phyloP scores from a whole-genome alignment of 1,140 invertebrate species.

The Amyelois transitella region DNA sequence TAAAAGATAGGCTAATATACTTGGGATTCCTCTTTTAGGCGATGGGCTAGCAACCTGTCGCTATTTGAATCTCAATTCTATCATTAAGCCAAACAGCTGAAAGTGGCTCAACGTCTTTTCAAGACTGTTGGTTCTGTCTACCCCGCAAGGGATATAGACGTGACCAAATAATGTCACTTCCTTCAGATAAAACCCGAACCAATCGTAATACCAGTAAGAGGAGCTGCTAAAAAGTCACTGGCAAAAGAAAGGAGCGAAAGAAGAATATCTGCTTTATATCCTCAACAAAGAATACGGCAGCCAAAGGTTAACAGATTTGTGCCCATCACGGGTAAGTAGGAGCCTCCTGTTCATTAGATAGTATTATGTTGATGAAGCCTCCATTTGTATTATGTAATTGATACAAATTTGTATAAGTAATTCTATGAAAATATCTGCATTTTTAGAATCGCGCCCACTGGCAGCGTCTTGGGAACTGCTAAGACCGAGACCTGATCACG shows the following conservation, averaged over 20 bases:
- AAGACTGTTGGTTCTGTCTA: no score
- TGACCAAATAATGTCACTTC: background rate
- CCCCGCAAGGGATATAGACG: no score
- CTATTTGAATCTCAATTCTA: no score
- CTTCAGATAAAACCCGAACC: conserved; percentile 43
- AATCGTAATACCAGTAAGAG: conserved; percentile 11
- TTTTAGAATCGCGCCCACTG: conserved; percentile 44
- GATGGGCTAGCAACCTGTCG: no score
- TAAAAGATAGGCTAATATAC: no score
- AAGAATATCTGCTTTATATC: conserved; percentile 30
- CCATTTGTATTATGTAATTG: no score
- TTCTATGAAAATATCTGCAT: no score
- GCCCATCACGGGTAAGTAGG: conserved; percentile 37
- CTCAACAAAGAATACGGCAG: conserved; percentile 34
- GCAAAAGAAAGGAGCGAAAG: conserved; percentile 17
- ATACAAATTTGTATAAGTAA: no score
- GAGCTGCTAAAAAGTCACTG: conserved; percentile 20
- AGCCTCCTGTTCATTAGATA: background rate
- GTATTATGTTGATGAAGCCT: background rate
- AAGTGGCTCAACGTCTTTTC: no score
- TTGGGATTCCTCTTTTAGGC: no score
- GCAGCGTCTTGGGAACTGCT: conserved; percentile 54
- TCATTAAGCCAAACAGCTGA: no score
- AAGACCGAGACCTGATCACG: conserved; percentile 41
- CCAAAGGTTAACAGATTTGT: conserved; percentile 42